phyloP scores from a whole-genome alignment of 2,797 vertebrate genomes.

The Moxostoma hubbsi region DNA sequence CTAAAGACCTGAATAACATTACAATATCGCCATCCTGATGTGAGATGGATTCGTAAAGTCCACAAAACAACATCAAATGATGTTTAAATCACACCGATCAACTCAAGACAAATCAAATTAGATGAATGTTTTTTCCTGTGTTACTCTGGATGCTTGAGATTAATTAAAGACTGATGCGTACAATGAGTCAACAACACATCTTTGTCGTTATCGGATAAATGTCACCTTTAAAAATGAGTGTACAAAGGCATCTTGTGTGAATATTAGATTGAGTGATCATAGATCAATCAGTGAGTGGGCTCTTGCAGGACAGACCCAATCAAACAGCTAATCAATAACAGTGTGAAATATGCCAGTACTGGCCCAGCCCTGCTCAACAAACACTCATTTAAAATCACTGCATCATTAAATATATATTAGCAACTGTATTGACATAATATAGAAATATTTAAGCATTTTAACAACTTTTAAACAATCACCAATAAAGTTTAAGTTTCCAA shows the following conservation, averaged over 20 bases:
- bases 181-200: no score
- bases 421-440: no score
- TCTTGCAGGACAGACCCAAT: neutral
- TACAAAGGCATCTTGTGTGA: neutral
- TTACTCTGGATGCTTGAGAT: no score
- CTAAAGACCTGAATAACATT: neutral
- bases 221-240: neutral
- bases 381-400: neutral
- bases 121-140: no score
- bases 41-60: no score
- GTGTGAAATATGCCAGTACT: neutral
- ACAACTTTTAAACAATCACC: neutral
- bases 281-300: neutral
- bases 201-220: no score
- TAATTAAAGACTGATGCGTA: no score
- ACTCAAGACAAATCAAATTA: no score
- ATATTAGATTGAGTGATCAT: slow-evolving; percentile 1
- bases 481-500: neutral
- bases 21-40: neutral
- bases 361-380: neutral
- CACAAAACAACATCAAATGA: no score
- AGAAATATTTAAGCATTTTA: neutral
- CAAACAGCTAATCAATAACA: neutral
- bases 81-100: no score
- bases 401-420: neutral